These are phyloP conservation scores for Panonychus citri DNA, from an alignment of 1,140 invertebrate genomes.

Conservation along the genomic window DNA sequence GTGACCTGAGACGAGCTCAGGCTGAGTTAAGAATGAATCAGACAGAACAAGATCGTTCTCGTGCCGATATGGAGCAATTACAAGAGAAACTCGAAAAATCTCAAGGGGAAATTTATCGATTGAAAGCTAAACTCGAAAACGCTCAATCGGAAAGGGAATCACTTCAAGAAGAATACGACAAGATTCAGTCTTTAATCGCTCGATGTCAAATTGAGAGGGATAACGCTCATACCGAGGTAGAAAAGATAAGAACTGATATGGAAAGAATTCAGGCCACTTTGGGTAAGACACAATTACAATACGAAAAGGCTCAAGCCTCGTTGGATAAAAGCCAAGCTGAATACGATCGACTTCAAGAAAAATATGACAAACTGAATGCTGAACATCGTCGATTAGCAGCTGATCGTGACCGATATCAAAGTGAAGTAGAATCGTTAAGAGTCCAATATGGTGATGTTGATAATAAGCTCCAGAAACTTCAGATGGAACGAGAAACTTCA, in stretches of 20 bases:
- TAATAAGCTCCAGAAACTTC: constrained; percentile 54
- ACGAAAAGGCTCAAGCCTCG: constrained; percentile 63
- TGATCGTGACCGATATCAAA: constrained; percentile 51
- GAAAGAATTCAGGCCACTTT: constrained; percentile 64
- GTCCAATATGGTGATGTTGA: constrained; percentile 62
- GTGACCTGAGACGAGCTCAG: constrained; percentile 56
- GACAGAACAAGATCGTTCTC: constrained; percentile 61
- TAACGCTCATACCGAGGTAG: constrained; percentile 52
- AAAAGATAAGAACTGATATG: constrained; percentile 69
- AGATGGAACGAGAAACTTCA: constrained; percentile 64
- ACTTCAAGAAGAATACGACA: constrained; percentile 59
- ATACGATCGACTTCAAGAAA: constrained; percentile 64
- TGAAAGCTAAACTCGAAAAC: constrained; percentile 78
- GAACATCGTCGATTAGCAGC: constrained; percentile 55
- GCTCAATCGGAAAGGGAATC: constrained; percentile 78
- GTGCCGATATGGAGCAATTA: constrained; percentile 48
- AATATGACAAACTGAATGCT: constrained; percentile 53
- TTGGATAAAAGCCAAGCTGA: constrained; percentile 71
- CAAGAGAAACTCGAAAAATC: constrained; percentile 81
- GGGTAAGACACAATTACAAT: constrained; percentile 63
- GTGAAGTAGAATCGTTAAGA: constrained; percentile 56
- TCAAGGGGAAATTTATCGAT: constrained; percentile 73
- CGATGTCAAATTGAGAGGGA: constrained; percentile 65
- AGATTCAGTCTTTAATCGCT: constrained; percentile 20
- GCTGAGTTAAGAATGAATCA: constrained; percentile 41